Evolutionary conservation across 2,797 vertebrate genomes (phyloP).

Genomic region (Pantherophis alleghaniensis): DNA sequence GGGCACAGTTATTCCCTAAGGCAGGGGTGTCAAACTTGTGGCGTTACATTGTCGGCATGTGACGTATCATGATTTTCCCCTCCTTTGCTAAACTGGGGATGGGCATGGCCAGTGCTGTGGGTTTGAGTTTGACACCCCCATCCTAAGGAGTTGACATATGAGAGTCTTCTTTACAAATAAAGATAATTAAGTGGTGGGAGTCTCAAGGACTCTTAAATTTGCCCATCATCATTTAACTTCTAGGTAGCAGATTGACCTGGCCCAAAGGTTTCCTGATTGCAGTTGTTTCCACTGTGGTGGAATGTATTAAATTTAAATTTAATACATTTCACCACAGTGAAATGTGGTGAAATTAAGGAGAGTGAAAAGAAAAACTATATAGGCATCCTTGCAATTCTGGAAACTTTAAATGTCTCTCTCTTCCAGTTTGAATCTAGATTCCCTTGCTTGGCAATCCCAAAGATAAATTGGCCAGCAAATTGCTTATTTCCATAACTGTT

Average conservation of each 20-base stretch:
- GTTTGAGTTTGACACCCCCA: too few species aligned
- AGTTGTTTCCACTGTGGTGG: neutral
- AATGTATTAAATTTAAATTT: neutral
- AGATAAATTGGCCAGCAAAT: neutral
- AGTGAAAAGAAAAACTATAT: neutral
- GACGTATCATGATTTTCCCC: too few species aligned
- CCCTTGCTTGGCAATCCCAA: neutral
- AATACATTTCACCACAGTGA: neutral
- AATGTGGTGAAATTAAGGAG: neutral
- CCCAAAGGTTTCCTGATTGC: neutral
- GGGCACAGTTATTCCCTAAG: neutral
- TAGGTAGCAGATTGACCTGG: neutral
- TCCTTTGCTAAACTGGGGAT: too few species aligned
- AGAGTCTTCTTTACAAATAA: neutral
- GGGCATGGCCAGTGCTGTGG: too few species aligned
- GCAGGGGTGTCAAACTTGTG: too few species aligned
- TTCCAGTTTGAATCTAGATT: neutral
- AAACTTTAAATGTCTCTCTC: neutral
- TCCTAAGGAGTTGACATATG: neutral
- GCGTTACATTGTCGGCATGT: fast-evolving
- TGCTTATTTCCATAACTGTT: neutral
- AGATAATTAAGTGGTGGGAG: neutral
- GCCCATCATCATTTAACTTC: neutral
- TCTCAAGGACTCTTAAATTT: neutral
- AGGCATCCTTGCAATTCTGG: neutral